Conservation (phyloP, 2,113 vertebrate genomes). For the Gobiocypris rarus region DNA sequence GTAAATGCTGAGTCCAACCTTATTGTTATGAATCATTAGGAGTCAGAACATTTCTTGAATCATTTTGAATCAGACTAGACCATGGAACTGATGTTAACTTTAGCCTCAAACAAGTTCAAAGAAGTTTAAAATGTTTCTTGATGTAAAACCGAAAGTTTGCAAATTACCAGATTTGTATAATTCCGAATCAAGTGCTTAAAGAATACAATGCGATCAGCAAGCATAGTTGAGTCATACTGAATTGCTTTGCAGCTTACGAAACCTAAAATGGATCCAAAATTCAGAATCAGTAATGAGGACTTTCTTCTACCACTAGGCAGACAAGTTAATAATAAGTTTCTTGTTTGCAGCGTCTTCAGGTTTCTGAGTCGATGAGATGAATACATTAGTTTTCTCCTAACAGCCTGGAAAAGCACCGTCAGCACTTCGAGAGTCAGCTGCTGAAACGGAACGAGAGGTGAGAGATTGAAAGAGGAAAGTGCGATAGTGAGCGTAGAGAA, state of each 20-base stretch:
- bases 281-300: constrained; percentile 6
- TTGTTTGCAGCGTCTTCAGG: constrained; percentile 13
- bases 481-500: not conserved
- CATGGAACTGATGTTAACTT: not conserved
- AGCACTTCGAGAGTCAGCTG: constrained; percentile 35
- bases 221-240: not conserved
- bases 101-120: not conserved
- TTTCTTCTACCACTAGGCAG: constrained; percentile 1
- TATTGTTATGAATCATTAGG: not conserved
- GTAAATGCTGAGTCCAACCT: not conserved
- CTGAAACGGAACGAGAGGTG: constrained; percentile 6
- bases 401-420: constrained; percentile 37
- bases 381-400: constrained; percentile 16
- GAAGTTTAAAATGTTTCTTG: not conserved
- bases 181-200: not conserved
- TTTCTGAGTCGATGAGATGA: constrained; percentile 14
- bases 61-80: not conserved
- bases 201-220: not conserved
- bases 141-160: not conserved
- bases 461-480: constrained; percentile 25
- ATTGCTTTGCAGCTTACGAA: not conserved
- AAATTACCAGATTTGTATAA: not conserved
- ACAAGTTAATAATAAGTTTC: constrained; percentile 19
- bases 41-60: not conserved
- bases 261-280: too few species aligned